Base-by-base conservation (phyloP, 92 coral and sea anemone genomes). In the Paramuricea clavata region DNA sequence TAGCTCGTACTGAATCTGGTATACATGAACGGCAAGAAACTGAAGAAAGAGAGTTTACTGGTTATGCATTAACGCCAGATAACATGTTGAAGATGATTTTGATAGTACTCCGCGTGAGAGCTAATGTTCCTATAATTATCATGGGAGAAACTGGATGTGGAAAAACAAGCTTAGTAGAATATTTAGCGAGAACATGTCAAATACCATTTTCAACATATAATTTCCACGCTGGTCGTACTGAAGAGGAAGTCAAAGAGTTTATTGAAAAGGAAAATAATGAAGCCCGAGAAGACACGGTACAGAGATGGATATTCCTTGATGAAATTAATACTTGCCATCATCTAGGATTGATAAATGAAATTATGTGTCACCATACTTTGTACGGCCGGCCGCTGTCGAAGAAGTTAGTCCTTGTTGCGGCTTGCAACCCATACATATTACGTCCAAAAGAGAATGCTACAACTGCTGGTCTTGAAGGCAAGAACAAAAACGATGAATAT, bases 81-180 rank as follows among this genome's bases (percentile, higher is more conserved):
- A 94, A 94, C 74, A 87, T 92, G 65, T 76, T 94, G 68, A 94
- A 94, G 87, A 94, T 94, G 97, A 91, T 88, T 6, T 89, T 94
- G 61, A 90, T 94, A 21, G 85, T 94, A 65, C 97, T 89, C 23
- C 89, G 97, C 10, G 85, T 94, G 42, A 85, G 95, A 72, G 97
- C 94, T 27, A 87, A 88, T 81, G 90, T 92, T 64, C 97, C 97
- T 6, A 94, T 94, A 28, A 92, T 94, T 42, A 90, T 94, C n/a
- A 94, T 94, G 97, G 97, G 97, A 13, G 97, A 94, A 87, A 94
- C 97, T 25, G 97, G 97, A 65, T 94, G 97, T 59, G 97, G 97
- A 2, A 94, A 94, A 59, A 94, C 97, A 22, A 94, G 97, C 78
- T 86, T 94, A 36, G 94, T 92, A 33, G 85, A 93, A 74, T 94